Percentiles rank a stretch among this genome's conserved stretches.
phyloP scores from a whole-genome alignment of 2,797 vertebrate genomes.

The Eulemur rubriventer region DNA sequence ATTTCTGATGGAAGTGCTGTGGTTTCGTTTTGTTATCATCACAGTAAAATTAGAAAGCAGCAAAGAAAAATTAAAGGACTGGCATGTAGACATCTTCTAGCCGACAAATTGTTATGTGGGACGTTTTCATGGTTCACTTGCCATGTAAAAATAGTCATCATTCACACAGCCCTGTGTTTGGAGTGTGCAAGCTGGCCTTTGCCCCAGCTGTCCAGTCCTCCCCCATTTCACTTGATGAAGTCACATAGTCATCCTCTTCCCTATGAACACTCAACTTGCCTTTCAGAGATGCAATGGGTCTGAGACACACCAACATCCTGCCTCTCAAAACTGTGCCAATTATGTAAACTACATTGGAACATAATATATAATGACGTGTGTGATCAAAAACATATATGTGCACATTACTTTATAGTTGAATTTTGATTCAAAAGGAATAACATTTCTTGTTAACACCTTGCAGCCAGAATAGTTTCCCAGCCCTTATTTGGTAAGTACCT shows the following conservation, averaged over 20 bases:
- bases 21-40: slow-evolving; percentile 43
- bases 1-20: slow-evolving; percentile 50
- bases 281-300: neutral
- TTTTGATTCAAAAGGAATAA: neutral
- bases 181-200: neutral
- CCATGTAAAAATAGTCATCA: neutral
- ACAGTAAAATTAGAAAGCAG: slow-evolving; percentile 63
- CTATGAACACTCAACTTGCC: neutral
- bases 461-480: neutral
- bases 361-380: neutral
- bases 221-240: neutral
- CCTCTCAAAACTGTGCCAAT: neutral
- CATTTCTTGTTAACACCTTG: neutral
- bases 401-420: neutral
- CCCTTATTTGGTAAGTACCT: neutral
- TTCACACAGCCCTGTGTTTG: neutral
- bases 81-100: neutral
- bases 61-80: slow-evolving; percentile 30
- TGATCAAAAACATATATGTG: neutral
- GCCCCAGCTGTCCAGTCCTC: neutral
- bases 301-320: neutral
- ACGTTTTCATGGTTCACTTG: neutral
- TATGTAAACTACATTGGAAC: neutral
- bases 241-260: neutral
- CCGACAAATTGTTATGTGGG: neutral